Conservation (phyloP, 2,888 invertebrate genomes). For the Eremobia ochroleuca region DNA sequence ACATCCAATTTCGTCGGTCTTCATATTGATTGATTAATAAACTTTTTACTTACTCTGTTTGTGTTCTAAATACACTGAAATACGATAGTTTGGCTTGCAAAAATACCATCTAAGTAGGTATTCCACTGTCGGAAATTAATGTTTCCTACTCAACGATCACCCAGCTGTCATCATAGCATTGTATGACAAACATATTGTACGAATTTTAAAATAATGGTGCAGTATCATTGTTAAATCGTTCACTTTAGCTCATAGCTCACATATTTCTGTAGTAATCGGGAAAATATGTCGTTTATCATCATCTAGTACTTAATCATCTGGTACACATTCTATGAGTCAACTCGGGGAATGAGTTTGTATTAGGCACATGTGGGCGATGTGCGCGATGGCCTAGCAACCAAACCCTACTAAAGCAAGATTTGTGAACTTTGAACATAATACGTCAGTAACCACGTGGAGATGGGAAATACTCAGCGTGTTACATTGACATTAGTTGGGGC, state of each 20-base stretch:
- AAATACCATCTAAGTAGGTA: neutral
- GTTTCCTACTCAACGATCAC: slow-evolving; percentile 44
- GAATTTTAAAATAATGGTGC: slow-evolving; percentile 24
- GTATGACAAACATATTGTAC: neutral
- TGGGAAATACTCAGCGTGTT: neutral
- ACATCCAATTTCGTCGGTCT: neutral
- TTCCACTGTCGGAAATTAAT: slow-evolving; percentile 29
- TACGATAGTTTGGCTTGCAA: neutral
- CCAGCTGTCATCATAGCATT: slow-evolving; percentile 27
- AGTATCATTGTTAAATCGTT: slow-evolving; percentile 24
- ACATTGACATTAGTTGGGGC: slow-evolving; percentile 33
- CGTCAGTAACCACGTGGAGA: slow-evolving; percentile 20
- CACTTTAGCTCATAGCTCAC: slow-evolving; percentile 7
- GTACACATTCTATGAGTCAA: slow-evolving; percentile 42
- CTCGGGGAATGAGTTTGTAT: slow-evolving; percentile 25
- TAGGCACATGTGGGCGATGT: slow-evolving; percentile 30
- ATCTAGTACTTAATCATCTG: slow-evolving; percentile 17
- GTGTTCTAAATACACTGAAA: slow-evolving; percentile 10
- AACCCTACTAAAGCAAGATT: slow-evolving; percentile 21
- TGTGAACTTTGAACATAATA: slow-evolving; percentile 35
- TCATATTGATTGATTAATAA: neutral
- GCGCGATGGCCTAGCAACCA: slow-evolving; percentile 39
- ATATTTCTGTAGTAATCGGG: slow-evolving; percentile 25
- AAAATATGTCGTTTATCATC: slow-evolving; percentile 30
- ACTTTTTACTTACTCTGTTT: neutral